phyloP scores from a whole-genome alignment of 2,797 vertebrate species.

The Avahi laniger region DNA sequence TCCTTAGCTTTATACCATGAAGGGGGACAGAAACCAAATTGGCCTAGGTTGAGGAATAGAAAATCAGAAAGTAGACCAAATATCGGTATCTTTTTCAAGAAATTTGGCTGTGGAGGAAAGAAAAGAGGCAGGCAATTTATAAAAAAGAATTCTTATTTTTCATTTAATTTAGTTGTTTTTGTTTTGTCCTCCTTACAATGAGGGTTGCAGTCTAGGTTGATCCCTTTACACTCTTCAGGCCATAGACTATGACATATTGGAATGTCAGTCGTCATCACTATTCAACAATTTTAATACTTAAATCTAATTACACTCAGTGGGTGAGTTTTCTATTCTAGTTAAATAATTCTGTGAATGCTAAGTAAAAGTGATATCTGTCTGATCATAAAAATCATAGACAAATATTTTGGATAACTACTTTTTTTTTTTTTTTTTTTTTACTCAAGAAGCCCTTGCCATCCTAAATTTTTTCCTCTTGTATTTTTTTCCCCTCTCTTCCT shows the following conservation, averaged over 20 bases:
- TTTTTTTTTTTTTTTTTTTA: background rate
- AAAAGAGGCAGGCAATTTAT: background rate
- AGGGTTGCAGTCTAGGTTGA: background rate
- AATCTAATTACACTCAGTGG: background rate
- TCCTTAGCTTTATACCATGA: background rate
- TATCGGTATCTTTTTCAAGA: background rate
- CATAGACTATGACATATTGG: background rate
- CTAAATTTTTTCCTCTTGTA: constrained; percentile 17
- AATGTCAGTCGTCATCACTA: background rate
- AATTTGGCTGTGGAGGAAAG: background rate
- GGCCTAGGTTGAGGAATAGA: background rate
- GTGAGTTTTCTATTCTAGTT: constrained; percentile 9
- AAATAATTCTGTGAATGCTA: constrained; percentile 36
- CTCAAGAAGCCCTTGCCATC: background rate
- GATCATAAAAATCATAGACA: constrained; percentile 15
- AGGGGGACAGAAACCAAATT: background rate
- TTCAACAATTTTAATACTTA: background rate
- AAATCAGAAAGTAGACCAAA: background rate
- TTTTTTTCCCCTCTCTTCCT: background rate
- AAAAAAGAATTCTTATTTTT: background rate
- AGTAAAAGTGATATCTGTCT: background rate
- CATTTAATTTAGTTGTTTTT: background rate
- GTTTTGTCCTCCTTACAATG: background rate
- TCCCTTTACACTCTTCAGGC: background rate
- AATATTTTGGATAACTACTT: background rate